phyloP scores from a whole-genome alignment of 2,797 vertebrate genomes.

The Anabas testudineus region DNA sequence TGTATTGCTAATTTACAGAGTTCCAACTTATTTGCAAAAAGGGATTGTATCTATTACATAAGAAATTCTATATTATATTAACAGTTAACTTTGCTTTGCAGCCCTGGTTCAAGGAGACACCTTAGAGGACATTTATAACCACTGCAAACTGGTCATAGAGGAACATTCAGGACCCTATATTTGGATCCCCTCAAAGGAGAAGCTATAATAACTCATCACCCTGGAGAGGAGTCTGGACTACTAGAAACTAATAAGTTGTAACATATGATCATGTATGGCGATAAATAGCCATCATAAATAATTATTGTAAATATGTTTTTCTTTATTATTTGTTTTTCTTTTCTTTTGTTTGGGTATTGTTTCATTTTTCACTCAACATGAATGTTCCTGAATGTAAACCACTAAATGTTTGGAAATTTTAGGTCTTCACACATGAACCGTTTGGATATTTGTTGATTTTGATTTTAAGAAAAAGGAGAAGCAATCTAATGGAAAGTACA shows the following conservation, averaged over 20 bases:
- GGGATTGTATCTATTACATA: not conserved
- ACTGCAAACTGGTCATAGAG: conserved; percentile 98
- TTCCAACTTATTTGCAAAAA: too few relatives aligned
- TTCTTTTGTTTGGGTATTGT: conserved; percentile 74
- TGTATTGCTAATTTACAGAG: too few relatives aligned
- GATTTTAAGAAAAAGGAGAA: conserved; percentile 49
- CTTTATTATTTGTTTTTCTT: conserved; percentile 78
- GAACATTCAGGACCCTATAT: conserved; percentile 99
- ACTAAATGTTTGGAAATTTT: conserved; percentile 86
- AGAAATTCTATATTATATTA: conserved; percentile 8
- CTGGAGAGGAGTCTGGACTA: conserved; percentile 84
- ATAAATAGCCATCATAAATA: conserved; percentile 77
- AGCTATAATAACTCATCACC: conserved; percentile 91
- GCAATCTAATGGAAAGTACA: conserved; percentile 41
- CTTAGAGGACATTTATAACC: conserved; percentile 98
- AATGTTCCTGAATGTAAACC: conserved; percentile 98
- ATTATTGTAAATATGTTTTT: conserved; percentile 82
- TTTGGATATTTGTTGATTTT: conserved; percentile 75
- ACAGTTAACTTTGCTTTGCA: conserved; percentile 73
- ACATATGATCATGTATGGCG: conserved; percentile 83
- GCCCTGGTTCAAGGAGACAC: conserved; percentile 98
- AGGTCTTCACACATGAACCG: conserved; percentile 63
- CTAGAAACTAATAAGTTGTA: conserved; percentile 87
- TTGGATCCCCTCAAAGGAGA: conserved; percentile 99
- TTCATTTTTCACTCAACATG: conserved; percentile 90